phyloP scores from a whole-genome alignment of 2,888 invertebrate species.

The Polia nebulosa region DNA sequence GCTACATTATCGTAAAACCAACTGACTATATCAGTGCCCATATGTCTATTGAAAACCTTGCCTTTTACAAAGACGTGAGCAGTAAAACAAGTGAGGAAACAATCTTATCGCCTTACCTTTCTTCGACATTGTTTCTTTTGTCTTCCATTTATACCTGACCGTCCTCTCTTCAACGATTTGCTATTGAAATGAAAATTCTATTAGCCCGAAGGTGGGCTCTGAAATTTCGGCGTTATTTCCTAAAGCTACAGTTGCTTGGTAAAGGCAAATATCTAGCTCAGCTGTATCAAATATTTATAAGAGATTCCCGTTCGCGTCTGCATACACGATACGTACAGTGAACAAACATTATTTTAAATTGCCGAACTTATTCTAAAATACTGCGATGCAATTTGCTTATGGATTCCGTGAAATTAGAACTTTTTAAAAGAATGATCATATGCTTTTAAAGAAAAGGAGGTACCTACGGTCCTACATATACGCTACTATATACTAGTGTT shows the following conservation, averaged over 20 bases:
- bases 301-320: conserved; percentile 78
- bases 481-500: no score
- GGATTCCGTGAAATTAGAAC: conserved; percentile 45
- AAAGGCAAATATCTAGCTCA: conserved; percentile 80
- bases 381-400: conserved; percentile 71
- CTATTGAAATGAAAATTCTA: conserved; percentile 82
- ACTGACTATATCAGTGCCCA: conserved; percentile 31
- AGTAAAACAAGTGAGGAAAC: conserved; percentile 52
- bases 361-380: conserved; percentile 66
- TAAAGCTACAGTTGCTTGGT: conserved; percentile 66
- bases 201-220: conserved; percentile 72
- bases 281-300: conserved; percentile 86
- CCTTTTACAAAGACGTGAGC: conserved; percentile 45
- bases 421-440: conserved; percentile 32
- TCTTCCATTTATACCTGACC: conserved; percentile 59
- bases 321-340: conserved; percentile 74
- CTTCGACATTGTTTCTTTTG: conserved; percentile 59
- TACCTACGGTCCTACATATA: not conserved
- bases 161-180: conserved; percentile 70
- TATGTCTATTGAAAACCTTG: conserved; percentile 38
- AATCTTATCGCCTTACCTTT: conserved; percentile 59
- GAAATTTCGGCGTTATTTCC: conserved; percentile 78
- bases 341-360: conserved; percentile 76
- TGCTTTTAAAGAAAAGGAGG: not conserved
- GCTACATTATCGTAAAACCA: conserved; percentile 8